Base-by-base conservation (phyloP, 2,888 invertebrate species). In the Acronicta psi region DNA sequence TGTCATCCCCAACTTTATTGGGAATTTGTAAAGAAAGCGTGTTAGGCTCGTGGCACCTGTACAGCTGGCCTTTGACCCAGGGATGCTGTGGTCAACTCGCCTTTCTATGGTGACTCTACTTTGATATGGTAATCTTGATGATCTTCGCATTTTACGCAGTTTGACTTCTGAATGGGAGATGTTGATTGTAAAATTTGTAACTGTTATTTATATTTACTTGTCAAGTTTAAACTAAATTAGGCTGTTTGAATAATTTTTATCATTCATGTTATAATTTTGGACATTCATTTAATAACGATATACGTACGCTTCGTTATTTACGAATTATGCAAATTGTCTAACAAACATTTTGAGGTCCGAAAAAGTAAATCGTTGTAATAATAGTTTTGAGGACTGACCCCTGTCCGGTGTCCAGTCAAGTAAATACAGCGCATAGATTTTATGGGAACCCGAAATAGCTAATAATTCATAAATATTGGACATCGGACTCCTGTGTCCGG, bases 381-480 rank as follows among this genome's bases (percentile, higher is more conserved):
- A 69, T 59, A 69, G 63, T 61, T 67, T 59, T 44, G 56, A 43
- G 51, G 50, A 73, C 62, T 80, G 79, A 74, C 82, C 82, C 74
- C 56, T 65, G 62, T 71, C 66, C 65, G 44, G 60, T 65, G 60
- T 72, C 66, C 65, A 46, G 60, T 18, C 18, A 50, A 10, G 49
- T 73, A 71, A 71, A 63, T 60, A 62, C 63, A 60, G 56, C 66
- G 62, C 79, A 80, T 81, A 81, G 79, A 89, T 86, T 86, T 89
- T 90, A 90, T 90, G 90, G 88, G 91, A 91, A 91, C 91, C 85
- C 81, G 31, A 77, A 84, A 83, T 79, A 81, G 80, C 83, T 87
- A 88, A 92, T 93, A 93, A 91, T 91, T 93, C 92, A 93, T 93
- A 93, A 89, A 85, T 84, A 82, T 87, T 85, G 88, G 86, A 85